Evolutionary conservation across 2,113 vertebrate species (phyloP), one percentile per base, ranked within the genome.

Genomic region (Hystrix cristata): DNA sequence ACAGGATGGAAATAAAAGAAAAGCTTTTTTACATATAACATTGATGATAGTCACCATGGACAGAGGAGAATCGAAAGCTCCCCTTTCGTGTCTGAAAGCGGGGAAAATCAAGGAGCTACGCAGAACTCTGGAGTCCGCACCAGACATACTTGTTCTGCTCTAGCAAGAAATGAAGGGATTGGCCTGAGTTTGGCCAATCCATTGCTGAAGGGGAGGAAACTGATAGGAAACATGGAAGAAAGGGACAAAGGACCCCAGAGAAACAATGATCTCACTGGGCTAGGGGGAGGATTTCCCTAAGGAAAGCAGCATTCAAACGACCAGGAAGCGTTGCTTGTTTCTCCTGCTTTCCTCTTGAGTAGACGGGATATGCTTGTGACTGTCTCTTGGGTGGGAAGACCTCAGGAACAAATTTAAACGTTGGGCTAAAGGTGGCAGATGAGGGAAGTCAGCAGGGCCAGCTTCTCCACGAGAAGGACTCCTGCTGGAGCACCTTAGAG

Each of bases 381-480:
- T 31, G 5, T 12, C 31, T 53, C 16, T 11, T 11, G 14, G 16
- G 48, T 38, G 18, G 29, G 43, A 74, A 27, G 9, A 16, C n/a
- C 13, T 48, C 15, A 4, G 19, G 43, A 38, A 43, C 38, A 43
- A 19, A 23, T 23, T 46, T 12, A 13, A 1, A 11, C 27, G 25
- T 7, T 8, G 10, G 19, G 34, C 4, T 19, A 62, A 43, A 23
- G 43, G 27, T 2, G 1, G 43, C 5, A 0, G 15, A 34, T 5
- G 0, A 14, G 23, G 4, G 34, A 3, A 19, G 1, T 0, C 31
- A 5, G 9, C 43, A 11, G 0, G 7, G 14, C 4, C 19, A 10
- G 13, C 9, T 0, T 25, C 59, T 21, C 43, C 27, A 48, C 1
- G 0, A n/a, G 48, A 55, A 19, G 5, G 9, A 29, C 29, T 46